Conservation (phyloP, 2,113 vertebrate species). For the Corythornis cristatus region DNA sequence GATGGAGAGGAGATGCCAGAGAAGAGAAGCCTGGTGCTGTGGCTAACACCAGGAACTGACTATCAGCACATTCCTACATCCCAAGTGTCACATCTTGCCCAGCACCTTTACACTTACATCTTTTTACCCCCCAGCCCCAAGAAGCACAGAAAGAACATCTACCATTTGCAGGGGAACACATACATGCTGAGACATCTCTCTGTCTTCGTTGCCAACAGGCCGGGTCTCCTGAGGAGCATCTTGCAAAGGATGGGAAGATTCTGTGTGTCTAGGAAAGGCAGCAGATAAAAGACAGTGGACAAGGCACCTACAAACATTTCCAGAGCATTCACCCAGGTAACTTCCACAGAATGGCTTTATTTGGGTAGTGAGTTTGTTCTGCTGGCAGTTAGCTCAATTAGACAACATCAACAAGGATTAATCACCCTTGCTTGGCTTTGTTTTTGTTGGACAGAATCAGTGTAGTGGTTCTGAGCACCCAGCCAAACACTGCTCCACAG, state of each 20-base stretch:
- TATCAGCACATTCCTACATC: not conserved
- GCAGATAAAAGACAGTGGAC: not conserved
- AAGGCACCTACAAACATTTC: not conserved
- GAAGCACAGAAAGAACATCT: not conserved
- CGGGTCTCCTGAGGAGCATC: conserved; percentile 63
- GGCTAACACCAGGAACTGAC: too few species aligned
- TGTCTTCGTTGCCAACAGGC: conserved; percentile 38
- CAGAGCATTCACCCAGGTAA: not conserved
- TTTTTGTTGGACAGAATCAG: not conserved
- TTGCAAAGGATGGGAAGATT: conserved; percentile 63
- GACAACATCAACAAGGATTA: not conserved
- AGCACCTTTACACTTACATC: not conserved
- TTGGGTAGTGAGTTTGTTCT: not conserved
- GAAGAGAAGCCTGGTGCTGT: not conserved
- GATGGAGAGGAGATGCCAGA: not conserved
- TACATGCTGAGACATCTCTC: conserved; percentile 66
- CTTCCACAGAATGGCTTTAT: not conserved
- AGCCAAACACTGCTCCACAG: not conserved
- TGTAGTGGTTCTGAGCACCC: not conserved
- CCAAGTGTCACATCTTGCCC: fast-evolving
- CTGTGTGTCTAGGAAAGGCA: not conserved
- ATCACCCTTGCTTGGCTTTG: not conserved
- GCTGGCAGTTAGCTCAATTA: not conserved
- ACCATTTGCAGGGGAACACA: not conserved
- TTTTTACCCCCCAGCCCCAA: not conserved